phyloP scores from a whole-genome alignment of 2,113 vertebrate genomes.

The Gila orcuttii region DNA sequence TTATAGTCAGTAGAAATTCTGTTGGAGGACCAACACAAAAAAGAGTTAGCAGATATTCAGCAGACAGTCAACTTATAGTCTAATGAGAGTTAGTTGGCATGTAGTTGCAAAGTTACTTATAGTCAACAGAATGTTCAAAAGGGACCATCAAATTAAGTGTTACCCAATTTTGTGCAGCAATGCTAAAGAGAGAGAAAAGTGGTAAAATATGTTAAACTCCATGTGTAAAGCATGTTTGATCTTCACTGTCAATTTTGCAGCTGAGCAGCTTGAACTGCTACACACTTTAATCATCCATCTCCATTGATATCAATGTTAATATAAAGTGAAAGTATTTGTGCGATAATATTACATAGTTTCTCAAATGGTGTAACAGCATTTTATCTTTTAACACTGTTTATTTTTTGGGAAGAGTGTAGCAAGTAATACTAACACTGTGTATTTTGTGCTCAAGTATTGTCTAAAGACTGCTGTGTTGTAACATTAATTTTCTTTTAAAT shows the following conservation, averaged over 20 bases:
- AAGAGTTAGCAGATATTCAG: too few relatives aligned
- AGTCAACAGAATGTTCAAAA: too few relatives aligned
- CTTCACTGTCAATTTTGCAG: background rate
- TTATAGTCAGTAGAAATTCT: too few relatives aligned
- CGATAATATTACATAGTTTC: background rate
- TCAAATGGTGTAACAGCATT: background rate
- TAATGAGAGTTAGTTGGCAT: too few relatives aligned
- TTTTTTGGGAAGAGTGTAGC: background rate
- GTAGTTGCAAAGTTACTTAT: too few relatives aligned
- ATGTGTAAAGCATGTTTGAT: background rate
- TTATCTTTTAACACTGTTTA: background rate
- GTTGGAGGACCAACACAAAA: too few relatives aligned
- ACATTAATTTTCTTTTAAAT: background rate
- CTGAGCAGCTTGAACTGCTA: background rate
- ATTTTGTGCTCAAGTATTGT: constrained; percentile 3
- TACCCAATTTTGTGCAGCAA: background rate
- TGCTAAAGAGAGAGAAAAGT: background rate
- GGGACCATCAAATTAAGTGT: too few relatives aligned
- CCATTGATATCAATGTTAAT: background rate
- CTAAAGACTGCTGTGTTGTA: background rate
- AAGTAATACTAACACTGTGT: constrained; percentile 5
- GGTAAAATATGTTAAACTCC: background rate
- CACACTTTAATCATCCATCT: background rate
- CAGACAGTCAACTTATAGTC: too few relatives aligned
- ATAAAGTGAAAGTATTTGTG: constrained; percentile 1